phyloP scores from a whole-genome alignment of 2,888 invertebrate species.

The Apodemia zela region DNA sequence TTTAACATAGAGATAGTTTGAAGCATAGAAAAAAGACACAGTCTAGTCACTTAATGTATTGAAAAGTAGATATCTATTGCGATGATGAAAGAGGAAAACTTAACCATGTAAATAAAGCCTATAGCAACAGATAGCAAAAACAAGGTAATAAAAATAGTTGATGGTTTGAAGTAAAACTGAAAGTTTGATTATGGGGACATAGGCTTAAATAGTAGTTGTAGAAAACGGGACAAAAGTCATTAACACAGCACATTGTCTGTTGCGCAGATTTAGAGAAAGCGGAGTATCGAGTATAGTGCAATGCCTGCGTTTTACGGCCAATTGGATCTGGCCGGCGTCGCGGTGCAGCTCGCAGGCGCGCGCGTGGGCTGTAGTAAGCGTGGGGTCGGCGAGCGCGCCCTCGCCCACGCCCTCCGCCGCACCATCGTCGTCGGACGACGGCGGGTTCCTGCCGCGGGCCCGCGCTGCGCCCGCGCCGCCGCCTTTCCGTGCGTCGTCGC shows the following conservation, averaged over 20 bases:
- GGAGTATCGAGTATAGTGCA: conserved; percentile 95
- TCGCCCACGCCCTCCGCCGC: conserved; percentile 53
- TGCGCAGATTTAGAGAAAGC: conserved; percentile 92
- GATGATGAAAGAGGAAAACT: too few species aligned
- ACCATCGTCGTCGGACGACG: conserved; percentile 87
- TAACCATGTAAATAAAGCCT: too few species aligned
- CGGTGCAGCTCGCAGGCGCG: conserved; percentile 76
- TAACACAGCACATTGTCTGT: too few species aligned
- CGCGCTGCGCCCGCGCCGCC: conserved; percentile 66
- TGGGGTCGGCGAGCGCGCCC: conserved; percentile 34
- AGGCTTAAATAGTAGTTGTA: too few species aligned
- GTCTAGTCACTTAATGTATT: too few species aligned
- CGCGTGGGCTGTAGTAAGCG: conserved; percentile 41
- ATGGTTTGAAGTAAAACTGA: too few species aligned
- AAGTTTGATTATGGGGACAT: too few species aligned
- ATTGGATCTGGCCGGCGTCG: conserved; percentile 89
- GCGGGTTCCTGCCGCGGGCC: conserved; percentile 86
- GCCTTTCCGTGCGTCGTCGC: conserved; percentile 69
- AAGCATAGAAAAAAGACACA: too few species aligned
- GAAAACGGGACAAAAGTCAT: too few species aligned
- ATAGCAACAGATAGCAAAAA: too few species aligned
- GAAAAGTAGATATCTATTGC: too few species aligned
- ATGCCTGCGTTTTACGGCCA: conserved; percentile 77
- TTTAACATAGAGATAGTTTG: conserved; percentile 5
- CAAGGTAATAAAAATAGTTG: too few species aligned